Conservation (phyloP, 2,888 invertebrate genomes). For the Aproaerema taeniolella region DNA sequence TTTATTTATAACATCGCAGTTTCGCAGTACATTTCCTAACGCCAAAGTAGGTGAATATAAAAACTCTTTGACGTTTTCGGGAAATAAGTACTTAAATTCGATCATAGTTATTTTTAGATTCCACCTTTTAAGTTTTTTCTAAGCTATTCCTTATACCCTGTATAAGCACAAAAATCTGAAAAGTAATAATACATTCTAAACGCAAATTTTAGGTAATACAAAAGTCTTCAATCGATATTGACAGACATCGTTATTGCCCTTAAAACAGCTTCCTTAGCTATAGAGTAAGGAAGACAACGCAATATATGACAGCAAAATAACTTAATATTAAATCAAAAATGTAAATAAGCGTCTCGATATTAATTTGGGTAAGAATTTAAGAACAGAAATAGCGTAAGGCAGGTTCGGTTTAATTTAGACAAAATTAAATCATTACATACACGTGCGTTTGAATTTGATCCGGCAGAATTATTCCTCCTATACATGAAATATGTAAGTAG, state of each 20-base stretch:
- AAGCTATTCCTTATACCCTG: no score
- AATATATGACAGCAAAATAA: conserved; percentile 13
- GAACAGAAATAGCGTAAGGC: conserved; percentile 33
- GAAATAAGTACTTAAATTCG: no score
- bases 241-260: conserved; percentile 3
- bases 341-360: conserved; percentile 32
- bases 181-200: conserved; percentile 5
- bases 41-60: no score
- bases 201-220: conserved; percentile 11
- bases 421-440: conserved; percentile 64
- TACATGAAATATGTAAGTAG: neutral
- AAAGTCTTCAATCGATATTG: conserved; percentile 4
- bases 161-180: neutral
- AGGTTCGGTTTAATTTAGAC: conserved; percentile 15
- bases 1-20: no score
- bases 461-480: conserved; percentile 3
- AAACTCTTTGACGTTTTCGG: no score
- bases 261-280: conserved; percentile 8
- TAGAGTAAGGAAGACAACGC: conserved; percentile 15
- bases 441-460: conserved; percentile 40
- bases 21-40: no score
- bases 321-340: conserved; percentile 25
- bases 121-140: no score
- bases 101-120: no score
- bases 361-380: conserved; percentile 40